Base-by-base conservation (phyloP, 2,797 vertebrate species). In the Melopsittacus undulatus region DNA sequence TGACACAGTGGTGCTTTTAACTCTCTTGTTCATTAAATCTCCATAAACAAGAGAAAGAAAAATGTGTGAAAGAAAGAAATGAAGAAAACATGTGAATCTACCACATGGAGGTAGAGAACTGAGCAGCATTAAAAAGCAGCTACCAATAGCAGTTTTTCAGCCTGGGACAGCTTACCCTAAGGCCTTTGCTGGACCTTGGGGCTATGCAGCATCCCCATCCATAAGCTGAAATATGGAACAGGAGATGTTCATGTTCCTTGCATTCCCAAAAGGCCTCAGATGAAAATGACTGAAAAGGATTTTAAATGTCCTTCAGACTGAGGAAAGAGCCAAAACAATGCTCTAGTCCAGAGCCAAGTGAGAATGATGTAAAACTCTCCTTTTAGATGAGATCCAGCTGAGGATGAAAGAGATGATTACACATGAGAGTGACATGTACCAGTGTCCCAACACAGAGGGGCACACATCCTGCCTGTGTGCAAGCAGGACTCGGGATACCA, bases 291-390 rank as follows among this genome's bases (percentile, higher is more conserved):
- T 70, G n/a, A 45, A 72, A 68, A 82, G 16, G 29, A 32, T 27
- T 87, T 84, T 29, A 74, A 72, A 42, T 38, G n/a, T 26, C 48
- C 29, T 61, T 52, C 34, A 84, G 56, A 27, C 10, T 54, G 43
- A 59, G 36, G 30, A 29, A 83, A 68, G 20, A 38, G 24, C 13
- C 5, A 12, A 24, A 49, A 43, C n/a, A 61, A 59, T 18, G 1
- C 27, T 82, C n/a, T 24, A 45, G 20, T 32, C 6, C 15, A 23
- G n/a, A 69, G 7, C 43, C 77, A 14, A 30, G 14, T 11, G 13
- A 40, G 22, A 32, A 48, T 0, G 0, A 61, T 3, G 23, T 11
- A 77, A 73, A 75, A 0, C 19, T 62, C 22, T 42, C 14, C 10
- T 76, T 56, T 73, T 22, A 51, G 30, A 6, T 66, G 59, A 11